phyloP scores from a whole-genome alignment of 2,113 vertebrate species.

The Crotalus tigris region DNA sequence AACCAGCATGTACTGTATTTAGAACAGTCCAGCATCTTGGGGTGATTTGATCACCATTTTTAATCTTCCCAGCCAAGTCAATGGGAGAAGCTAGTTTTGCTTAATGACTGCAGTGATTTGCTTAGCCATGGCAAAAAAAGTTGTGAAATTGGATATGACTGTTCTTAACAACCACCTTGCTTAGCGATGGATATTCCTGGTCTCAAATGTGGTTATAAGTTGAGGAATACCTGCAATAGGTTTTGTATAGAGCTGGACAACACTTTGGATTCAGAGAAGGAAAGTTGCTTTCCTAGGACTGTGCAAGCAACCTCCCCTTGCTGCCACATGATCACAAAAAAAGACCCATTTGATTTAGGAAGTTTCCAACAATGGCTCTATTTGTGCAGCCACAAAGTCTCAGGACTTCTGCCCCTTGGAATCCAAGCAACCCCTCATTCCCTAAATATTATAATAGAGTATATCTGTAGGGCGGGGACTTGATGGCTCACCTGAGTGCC shows the following conservation, averaged over 20 bases:
- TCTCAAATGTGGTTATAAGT: too few relatives aligned
- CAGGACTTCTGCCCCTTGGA: not conserved
- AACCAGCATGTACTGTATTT: too few relatives aligned
- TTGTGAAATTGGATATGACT: too few relatives aligned
- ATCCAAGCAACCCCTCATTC: not conserved
- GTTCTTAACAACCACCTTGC: too few relatives aligned
- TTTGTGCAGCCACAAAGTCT: not conserved
- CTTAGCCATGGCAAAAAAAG: too few relatives aligned
- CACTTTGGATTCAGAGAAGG: not conserved
- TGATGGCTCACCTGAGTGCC: too few relatives aligned
- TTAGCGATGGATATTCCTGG: too few relatives aligned
- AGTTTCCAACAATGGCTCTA: not conserved
- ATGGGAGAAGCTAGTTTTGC: too few relatives aligned
- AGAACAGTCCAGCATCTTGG: too few relatives aligned
- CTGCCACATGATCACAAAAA: not conserved
- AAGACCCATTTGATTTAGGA: not conserved
- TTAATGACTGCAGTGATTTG: too few relatives aligned
- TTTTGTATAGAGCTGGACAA: not conserved
- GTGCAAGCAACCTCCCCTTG: not conserved
- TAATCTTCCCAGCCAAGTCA: too few relatives aligned
- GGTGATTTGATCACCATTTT: too few relatives aligned
- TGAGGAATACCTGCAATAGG: not conserved
- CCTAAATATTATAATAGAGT: not conserved
- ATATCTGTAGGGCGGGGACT: not conserved
- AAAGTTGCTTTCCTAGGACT: not conserved